Base-by-base conservation (phyloP, 2,797 vertebrate genomes). In the Falco rusticolus region DNA sequence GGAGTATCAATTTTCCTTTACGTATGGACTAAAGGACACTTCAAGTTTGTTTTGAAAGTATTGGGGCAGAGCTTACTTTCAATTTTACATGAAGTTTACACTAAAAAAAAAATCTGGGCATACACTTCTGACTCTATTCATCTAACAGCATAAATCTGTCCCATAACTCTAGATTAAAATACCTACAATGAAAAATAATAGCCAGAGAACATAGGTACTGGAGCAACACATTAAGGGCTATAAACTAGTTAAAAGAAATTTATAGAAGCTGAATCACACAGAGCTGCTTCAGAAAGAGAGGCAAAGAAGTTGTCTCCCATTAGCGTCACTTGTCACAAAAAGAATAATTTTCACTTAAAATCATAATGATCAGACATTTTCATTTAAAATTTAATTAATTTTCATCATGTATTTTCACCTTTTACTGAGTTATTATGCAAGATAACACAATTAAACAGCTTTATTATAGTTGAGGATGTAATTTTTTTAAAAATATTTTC, bases 361-460 rank as follows among this genome's bases (percentile, higher is more conserved):
- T 10, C 39, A 6, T 17, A 84, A 90, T 13, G 7, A 81, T 43
- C 3, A 54, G 10, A 16, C 4, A 22, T 63, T 89, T 31, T 63
- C 37, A 80, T 45, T 3, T 29, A 59, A 72, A 72, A 47, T 0
- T 17, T 0, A 28, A 56, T 18, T 22, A 45, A 75, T 45, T 59
- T 53, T 68, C n/a, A 60, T 41, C 8, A 63, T 66, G 15, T n/a
- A 39, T 78, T 91, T 70, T 87, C 63, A 81, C 45, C 21, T 87
- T 80, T 33, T 84, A 77, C 5, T 61, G 11, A 56, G 21, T 60
- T 94, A 64, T 60, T 69, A 43, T 20, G 29, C 28, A 84, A 90
- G 60, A 82, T 84, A 93, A 86, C 33, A 68, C 33, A 94, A 79
- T 65, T 90, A 86, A 97, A 64, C 25, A 71, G n/a, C 33, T 90